Conservation (phyloP, 2,797 vertebrate genomes). For the Danio jaintianensis region DNA sequence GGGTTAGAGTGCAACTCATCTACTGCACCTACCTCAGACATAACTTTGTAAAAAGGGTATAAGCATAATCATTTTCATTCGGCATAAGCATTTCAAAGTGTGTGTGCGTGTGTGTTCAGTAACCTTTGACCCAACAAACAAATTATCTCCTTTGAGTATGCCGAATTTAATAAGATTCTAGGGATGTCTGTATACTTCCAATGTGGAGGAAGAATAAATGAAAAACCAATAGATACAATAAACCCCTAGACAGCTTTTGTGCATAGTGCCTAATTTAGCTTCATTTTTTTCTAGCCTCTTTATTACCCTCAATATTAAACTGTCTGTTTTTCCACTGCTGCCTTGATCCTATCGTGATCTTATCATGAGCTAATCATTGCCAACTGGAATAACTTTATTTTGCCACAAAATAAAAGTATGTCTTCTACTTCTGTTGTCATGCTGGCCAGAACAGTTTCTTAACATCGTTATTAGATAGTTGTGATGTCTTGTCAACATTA, state of each 20-base stretch:
- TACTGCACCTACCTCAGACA: no score
- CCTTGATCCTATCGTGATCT: background rate
- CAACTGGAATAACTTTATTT: background rate
- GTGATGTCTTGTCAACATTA: background rate
- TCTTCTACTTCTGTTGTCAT: background rate
- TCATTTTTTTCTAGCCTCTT: background rate
- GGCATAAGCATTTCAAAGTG: no score
- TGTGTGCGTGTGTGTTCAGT: background rate
- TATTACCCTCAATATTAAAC: background rate
- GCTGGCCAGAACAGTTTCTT: background rate
- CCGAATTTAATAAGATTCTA: background rate
- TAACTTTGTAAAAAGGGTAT: no score
- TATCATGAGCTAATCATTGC: background rate
- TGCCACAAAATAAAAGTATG: background rate
- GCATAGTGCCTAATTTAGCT: no score
- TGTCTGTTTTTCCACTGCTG: background rate
- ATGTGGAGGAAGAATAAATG: background rate
- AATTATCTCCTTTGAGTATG: background rate
- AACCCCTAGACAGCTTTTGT: background rate
- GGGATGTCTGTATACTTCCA: background rate
- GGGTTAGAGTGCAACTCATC: no score
- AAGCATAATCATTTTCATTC: no score
- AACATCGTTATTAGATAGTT: background rate
- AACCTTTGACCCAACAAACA: background rate
- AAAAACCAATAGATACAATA: background rate